Percentiles rank a stretch among this genome's conserved stretches.
Evolutionary conservation across 2,113 vertebrate genomes (phyloP).

Genomic region (Ellobius talpinus): DNA sequence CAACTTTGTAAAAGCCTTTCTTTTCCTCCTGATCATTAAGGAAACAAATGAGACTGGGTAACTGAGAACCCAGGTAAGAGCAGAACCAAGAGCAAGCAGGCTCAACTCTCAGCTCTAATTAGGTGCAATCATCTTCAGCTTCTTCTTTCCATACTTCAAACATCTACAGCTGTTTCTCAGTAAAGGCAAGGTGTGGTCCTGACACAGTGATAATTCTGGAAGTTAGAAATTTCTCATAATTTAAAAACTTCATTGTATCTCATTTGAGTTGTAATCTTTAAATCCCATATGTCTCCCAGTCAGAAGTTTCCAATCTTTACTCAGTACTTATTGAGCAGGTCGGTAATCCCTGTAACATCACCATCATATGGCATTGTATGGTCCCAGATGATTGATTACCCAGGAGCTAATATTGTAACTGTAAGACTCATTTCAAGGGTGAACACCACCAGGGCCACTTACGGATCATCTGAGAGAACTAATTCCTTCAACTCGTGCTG

Average conservation of each 20-base stretch:
- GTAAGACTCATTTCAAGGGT: slow-evolving; percentile 20
- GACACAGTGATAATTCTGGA: not conserved
- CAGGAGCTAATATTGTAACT: not conserved
- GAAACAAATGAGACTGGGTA: not conserved
- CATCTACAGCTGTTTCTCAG: not conserved
- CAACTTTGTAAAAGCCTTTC: not conserved
- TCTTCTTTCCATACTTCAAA: not conserved
- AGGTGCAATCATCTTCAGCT: not conserved
- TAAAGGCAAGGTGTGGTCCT: not conserved
- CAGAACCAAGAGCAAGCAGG: not conserved
- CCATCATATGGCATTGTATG: not conserved
- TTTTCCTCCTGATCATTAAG: not conserved
- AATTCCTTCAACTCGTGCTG: not conserved
- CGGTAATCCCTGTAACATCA: not conserved
- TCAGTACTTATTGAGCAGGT: slow-evolving; percentile 19
- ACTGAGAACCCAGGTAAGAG: not conserved
- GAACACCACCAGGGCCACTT: not conserved
- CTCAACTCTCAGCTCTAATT: not conserved
- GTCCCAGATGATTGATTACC: not conserved
- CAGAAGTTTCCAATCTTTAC: slow-evolving; percentile 41
- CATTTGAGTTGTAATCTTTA: slow-evolving; percentile 33
- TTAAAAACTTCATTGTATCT: not conserved
- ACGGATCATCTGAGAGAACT: slow-evolving; percentile 1
- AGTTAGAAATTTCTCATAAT: not conserved
- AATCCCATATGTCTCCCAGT: slow-evolving; percentile 36